Conservation (phyloP, 2,888 invertebrate species). For the Sphaeridia pumilis region DNA sequence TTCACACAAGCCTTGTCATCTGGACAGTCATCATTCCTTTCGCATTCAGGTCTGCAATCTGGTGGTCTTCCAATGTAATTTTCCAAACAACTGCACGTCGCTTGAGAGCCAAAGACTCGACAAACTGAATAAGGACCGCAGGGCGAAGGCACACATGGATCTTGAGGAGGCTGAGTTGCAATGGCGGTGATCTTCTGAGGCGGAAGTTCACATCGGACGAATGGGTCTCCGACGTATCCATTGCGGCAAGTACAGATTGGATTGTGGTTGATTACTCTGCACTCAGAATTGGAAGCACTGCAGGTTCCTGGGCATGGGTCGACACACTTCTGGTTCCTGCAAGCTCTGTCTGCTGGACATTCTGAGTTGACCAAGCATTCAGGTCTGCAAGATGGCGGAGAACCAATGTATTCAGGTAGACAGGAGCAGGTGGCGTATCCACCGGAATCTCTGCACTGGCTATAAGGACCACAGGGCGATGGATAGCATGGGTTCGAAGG, state of each 20-base stretch:
- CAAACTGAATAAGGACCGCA: conserved; percentile 41
- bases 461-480: conserved; percentile 48
- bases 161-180: conserved; percentile 13
- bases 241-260: conserved; percentile 24
- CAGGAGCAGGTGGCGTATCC: conserved; percentile 67
- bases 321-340: conserved; percentile 38
- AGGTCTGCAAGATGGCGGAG: conserved; percentile 53
- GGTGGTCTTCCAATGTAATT: conserved; percentile 60
- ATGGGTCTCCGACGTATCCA: conserved; percentile 32
- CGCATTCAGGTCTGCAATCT: conserved; percentile 49
- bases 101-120: conserved; percentile 30
- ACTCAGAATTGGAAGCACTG: conserved; percentile 34
- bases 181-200: not conserved
- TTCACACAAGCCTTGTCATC: conserved; percentile 40
- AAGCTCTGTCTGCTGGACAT: conserved; percentile 50
- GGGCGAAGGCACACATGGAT: conserved; percentile 40
- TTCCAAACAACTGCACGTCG: conserved; percentile 49
- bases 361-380: conserved; percentile 59
- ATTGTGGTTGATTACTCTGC: conserved; percentile 37
- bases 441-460: conserved; percentile 28
- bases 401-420: conserved; percentile 63
- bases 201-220: conserved; percentile 20
- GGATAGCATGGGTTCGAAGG: conserved; percentile 35
- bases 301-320: conserved; percentile 35
- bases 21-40: conserved; percentile 48